phyloP scores from a whole-genome alignment of 2,888 invertebrate genomes.

The Pteria penguin region DNA sequence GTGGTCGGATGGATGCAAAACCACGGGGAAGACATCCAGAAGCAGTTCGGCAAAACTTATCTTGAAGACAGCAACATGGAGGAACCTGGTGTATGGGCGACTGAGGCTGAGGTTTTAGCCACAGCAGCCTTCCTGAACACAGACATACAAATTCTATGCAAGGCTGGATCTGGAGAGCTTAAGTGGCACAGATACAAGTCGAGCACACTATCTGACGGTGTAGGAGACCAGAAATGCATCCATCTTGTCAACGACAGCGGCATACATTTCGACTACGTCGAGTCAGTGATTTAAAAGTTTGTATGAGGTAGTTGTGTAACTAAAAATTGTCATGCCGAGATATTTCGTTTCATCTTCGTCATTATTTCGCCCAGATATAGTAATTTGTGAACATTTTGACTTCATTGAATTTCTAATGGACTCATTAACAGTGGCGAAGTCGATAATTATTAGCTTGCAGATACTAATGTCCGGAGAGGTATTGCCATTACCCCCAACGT shows the following conservation, averaged over 20 bases:
- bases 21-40: background rate
- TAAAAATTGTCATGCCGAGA: too few relatives aligned
- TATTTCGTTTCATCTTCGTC: too few relatives aligned
- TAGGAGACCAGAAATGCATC: background rate
- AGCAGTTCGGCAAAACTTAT: background rate
- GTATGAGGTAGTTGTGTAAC: too few relatives aligned
- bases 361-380: too few relatives aligned
- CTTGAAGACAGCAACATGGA: background rate
- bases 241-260: background rate
- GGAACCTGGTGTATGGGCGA: background rate
- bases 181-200: background rate
- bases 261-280: background rate
- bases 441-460: too few relatives aligned
- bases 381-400: too few relatives aligned
- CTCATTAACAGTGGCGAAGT: too few relatives aligned
- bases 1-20: background rate
- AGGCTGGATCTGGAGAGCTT: background rate
- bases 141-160: background rate
- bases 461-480: too few relatives aligned
- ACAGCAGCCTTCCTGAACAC: background rate
- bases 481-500: too few relatives aligned
- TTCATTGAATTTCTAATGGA: too few relatives aligned
- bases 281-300: background rate
- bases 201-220: background rate
- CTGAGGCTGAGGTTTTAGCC: background rate